Conservation (phyloP, 2,888 invertebrate species). For the Ypsolopha sequella region DNA sequence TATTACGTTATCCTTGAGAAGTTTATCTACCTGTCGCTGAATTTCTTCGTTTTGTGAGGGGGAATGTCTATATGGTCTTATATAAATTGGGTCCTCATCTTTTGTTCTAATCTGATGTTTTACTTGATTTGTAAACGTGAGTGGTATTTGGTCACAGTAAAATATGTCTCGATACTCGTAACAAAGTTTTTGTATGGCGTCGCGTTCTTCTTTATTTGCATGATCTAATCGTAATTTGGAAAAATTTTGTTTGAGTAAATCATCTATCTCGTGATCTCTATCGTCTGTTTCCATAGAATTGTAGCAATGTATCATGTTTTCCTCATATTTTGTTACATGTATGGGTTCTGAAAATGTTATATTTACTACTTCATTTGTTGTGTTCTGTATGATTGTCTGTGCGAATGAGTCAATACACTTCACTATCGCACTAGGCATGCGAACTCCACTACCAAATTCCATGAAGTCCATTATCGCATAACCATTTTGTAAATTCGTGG, state of each 20-base stretch:
- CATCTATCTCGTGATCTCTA: not conserved
- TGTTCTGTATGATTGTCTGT: not conserved
- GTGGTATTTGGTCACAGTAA: slow-evolving; percentile 17
- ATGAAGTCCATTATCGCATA: not conserved
- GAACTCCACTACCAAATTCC: not conserved
- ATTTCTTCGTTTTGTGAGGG: slow-evolving; percentile 21
- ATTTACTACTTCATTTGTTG: not conserved
- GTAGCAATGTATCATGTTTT: not conserved
- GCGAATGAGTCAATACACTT: not conserved
- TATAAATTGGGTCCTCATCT: slow-evolving; percentile 19
- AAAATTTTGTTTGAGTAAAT: not conserved
- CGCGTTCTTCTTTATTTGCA: slow-evolving; percentile 20
- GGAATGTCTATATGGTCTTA: too few relatives aligned
- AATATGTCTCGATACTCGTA: slow-evolving; percentile 22
- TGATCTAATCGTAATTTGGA: slow-evolving; percentile 11
- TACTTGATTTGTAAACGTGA: slow-evolving; percentile 18
- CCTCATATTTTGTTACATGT: not conserved
- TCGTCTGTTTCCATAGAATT: not conserved
- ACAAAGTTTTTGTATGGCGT: slow-evolving; percentile 13
- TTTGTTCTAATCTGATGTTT: slow-evolving; percentile 10
- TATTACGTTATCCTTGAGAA: slow-evolving; percentile 25
- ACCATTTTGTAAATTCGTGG: not conserved
- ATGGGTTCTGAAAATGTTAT: not conserved
- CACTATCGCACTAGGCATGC: not conserved
- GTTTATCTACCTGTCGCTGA: slow-evolving; percentile 19